Base-by-base conservation (phyloP, 1,140 invertebrate species). In the Bombus waltoni region DNA sequence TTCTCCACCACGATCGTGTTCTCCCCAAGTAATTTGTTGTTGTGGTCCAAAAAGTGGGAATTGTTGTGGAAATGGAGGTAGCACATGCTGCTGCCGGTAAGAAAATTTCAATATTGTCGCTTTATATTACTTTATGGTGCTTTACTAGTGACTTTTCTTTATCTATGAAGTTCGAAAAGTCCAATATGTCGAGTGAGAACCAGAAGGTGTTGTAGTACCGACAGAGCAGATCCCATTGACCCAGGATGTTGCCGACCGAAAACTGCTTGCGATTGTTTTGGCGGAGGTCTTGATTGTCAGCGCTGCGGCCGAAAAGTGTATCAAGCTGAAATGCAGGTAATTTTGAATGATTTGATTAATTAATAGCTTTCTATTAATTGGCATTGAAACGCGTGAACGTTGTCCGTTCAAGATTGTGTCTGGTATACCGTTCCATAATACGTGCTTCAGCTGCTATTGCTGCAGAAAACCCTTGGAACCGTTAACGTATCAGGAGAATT, bases 361-460 rank as follows among this genome's bases (percentile, higher is more conserved):
- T 32, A 73, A 22, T 73, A 47, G 8, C 22, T 38, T 66, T 44
- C 5, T 42, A 8, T 68, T 47, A 22, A 65, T 65, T 66, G 38
- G 42, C 62, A 32, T 42, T 65, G 15, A 42, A 78, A 38, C 38
- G 40, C 3, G 35, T 72, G 9, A 77, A 18, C 47, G 42, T 38
- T 59, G n/a, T 3, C 35, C 72, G 74, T 87, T 82, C 5, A 80
- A 93, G 92, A 92, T 93, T n/a, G 94, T 92, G 28, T 95, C 95
- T 38, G 93, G 93, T 53, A 94, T 94, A 28, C 93, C 94, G 4
- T 96, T 94, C 87, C 95, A 96, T 90, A 95, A 92, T 57, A 95
- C 94, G 87, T 96, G 95, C 91, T 96, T 96, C 92, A 95, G 95
- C 68, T 96, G 95, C 82, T 95, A 93, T 86, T 96, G 95, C 89